Evolutionary conservation across 2,797 vertebrate genomes (phyloP).

Genomic region (Trachurus trachurus): DNA sequence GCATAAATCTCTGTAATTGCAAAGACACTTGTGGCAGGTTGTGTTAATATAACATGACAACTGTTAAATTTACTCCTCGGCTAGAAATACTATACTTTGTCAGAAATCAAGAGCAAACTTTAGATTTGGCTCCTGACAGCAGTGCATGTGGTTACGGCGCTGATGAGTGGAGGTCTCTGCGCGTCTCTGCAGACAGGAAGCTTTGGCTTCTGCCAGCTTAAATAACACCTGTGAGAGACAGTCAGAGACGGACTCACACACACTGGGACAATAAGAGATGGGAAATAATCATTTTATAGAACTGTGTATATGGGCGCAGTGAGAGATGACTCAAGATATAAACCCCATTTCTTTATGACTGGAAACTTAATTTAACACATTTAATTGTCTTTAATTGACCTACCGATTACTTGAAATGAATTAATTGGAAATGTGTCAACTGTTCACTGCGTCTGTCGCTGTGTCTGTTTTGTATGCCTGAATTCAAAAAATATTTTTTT

Average conservation of each 20-base stretch:
- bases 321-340: too few relatives aligned
- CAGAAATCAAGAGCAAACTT: conserved; percentile 45
- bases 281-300: neutral
- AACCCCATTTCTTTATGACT: too few relatives aligned
- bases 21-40: conserved; percentile 26
- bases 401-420: too few relatives aligned
- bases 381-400: too few relatives aligned
- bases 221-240: conserved; percentile 20
- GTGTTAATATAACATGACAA: conserved; percentile 53
- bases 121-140: conserved; percentile 9
- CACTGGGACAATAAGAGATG: neutral
- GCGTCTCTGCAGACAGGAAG: neutral
- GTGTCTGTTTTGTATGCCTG: too few relatives aligned
- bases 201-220: neutral
- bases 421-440: too few relatives aligned
- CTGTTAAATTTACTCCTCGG: conserved; percentile 42
- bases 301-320: neutral
- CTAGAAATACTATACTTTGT: conserved; percentile 44
- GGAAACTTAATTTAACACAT: too few relatives aligned
- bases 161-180: neutral
- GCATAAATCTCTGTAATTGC: conserved; percentile 51
- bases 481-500: too few relatives aligned
- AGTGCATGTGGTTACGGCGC: neutral
- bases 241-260: neutral
- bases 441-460: too few relatives aligned